Evolutionary conservation across 92 coral and sea anemone species (phyloP), one percentile per base, ranked within the genome.

Genomic region (Isaurus tuberculatus): DNA sequence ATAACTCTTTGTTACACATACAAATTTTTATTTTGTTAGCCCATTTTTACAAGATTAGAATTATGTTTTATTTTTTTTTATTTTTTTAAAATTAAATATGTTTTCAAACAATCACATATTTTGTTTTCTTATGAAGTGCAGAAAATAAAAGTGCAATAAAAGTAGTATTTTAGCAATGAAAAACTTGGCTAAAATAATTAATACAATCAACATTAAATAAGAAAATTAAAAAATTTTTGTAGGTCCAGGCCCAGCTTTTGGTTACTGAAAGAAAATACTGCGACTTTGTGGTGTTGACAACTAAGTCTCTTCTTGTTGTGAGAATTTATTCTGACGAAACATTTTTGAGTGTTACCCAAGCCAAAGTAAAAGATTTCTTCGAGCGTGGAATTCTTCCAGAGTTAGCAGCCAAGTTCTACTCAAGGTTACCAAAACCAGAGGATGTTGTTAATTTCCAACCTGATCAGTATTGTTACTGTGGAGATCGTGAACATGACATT

Each of bases 401-500:
- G 83, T 40, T 85, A 26, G 32, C 53, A 30, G 88, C 83, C 64
- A 85, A 85, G 63, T 85, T 75, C 65, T 85, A 75, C 44, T 85
- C 88, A 13, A 74, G 84, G 27, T 37, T 73, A 29, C 86, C 79
- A 3, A 25, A 31, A 5, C 78, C 77, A 7, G 51, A 44, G 51
- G 51, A 9, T 44, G 51, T 44, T 44, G 15, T 9, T 13, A 13
- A 9, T 44, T 17, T 0, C 51, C 51, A 44, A 44, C 51, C 51
- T 44, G 51, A 17, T 44, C 51, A 63, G 33, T 63, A 63, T 20
- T 86, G 85, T 79, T 79, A 86, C 77, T 68, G 85, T 55, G 67
- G 58, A 26, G 83, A 67, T 42, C 83, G 84, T 63, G 90, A 87
- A 64, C 83, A 87, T 87, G 90, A 83, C 2, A 77, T 65, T 79